A percentile compares a stretch with the other conserved stretches of the same genome.
These are phyloP conservation scores for Microtus montanus DNA, from an alignment of 2,113 vertebrate species.

Conservation along the genomic window DNA sequence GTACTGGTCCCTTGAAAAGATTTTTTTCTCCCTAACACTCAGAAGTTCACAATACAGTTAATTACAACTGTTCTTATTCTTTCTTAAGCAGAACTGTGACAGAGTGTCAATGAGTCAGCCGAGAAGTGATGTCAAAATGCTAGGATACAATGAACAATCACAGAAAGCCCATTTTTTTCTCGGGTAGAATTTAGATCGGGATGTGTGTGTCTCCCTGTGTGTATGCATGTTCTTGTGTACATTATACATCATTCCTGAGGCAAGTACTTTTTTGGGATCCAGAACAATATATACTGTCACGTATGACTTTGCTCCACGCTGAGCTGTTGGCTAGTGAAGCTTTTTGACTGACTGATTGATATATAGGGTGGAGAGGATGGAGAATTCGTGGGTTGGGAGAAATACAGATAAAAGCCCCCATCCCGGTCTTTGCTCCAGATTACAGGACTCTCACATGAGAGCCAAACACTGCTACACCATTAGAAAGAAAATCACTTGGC, in stretches of 20 bases:
- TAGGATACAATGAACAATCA: not conserved
- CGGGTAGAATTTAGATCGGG: not conserved
- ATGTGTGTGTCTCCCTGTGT: not conserved
- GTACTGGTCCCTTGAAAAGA: not conserved
- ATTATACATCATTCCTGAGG: not conserved
- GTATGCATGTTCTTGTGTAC: rapidly evolving
- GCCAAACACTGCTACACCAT: slow-evolving; percentile 69
- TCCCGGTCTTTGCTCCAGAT: not conserved
- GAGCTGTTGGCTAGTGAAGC: not conserved
- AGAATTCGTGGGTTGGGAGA: not conserved
- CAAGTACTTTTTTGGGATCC: not conserved
- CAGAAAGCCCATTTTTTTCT: not conserved
- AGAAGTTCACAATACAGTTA: not conserved
- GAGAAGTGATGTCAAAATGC: not conserved
- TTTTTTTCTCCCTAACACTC: not conserved
- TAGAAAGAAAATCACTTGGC: slow-evolving; percentile 67
- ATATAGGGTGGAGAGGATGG: not conserved
- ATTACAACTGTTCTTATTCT: not conserved
- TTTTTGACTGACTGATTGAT: not conserved
- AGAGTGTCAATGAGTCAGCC: not conserved
- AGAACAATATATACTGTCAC: not conserved
- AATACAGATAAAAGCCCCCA: not conserved
- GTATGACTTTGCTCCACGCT: not conserved
- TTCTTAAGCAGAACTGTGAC: not conserved
- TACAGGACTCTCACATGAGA: not conserved